A percentile compares a stretch with the other conserved stretches of the same genome.
Conservation (phyloP, 2,113 vertebrate genomes). For the Peromyscus californicus region DNA sequence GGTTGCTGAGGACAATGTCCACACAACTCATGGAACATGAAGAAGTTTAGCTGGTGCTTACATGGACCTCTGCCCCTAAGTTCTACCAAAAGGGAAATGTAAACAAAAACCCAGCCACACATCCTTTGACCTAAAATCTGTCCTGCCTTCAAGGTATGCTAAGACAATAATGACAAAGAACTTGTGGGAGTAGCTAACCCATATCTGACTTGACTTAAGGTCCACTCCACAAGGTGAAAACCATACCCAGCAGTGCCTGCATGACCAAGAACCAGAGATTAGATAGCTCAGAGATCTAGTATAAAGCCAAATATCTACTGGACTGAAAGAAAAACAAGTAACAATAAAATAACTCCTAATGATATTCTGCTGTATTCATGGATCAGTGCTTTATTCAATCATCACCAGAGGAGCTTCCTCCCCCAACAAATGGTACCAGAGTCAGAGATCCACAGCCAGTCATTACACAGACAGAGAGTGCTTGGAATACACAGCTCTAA, state of each 20-base stretch:
- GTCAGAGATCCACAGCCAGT: background rate
- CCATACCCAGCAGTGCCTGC: too few relatives aligned
- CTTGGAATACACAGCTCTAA: background rate
- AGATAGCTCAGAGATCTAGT: background rate
- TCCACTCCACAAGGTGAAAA: background rate
- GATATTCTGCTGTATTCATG: background rate
- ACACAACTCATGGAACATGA: background rate
- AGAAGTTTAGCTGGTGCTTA: background rate
- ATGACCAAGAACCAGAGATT: background rate
- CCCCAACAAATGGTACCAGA: background rate
- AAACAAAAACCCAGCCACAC: background rate
- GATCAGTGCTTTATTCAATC: background rate
- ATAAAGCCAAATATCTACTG: background rate
- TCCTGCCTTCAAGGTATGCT: background rate
- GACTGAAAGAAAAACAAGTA: background rate
- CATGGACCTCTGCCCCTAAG: background rate
- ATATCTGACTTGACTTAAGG: background rate
- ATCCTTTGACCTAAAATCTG: background rate
- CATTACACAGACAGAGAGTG: background rate
- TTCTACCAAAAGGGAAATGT: background rate
- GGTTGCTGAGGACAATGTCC: background rate
- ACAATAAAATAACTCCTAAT: background rate
- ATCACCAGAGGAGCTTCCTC: background rate
- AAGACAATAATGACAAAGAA: background rate
- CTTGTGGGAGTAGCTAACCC: background rate